These are phyloP conservation scores for Microcebus murinus DNA, from an alignment of 2,113 vertebrate species.

Conservation along the genomic window DNA sequence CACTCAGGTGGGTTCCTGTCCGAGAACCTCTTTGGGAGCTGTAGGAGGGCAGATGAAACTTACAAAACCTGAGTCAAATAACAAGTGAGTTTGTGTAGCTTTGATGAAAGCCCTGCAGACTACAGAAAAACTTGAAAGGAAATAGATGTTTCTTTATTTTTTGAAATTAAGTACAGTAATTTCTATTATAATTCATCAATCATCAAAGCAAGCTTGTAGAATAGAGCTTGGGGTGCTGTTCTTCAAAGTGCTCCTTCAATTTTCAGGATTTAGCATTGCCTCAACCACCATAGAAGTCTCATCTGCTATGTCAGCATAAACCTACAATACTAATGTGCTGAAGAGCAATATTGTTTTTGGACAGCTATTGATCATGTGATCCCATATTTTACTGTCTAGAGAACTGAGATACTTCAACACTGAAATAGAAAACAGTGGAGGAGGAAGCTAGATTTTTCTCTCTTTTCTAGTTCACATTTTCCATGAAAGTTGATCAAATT, in stretches of 20 bases:
- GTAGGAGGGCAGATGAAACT: background rate
- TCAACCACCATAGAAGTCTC: background rate
- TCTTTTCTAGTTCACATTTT: background rate
- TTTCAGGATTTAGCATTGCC: background rate
- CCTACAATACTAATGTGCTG: background rate
- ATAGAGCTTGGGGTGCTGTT: background rate
- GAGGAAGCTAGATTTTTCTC: background rate
- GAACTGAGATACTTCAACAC: background rate
- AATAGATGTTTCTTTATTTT: slow-evolving; percentile 50
- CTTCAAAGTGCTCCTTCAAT: background rate
- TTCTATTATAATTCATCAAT: slow-evolving; percentile 39
- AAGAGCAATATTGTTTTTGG: background rate
- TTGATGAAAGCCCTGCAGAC: slow-evolving; percentile 6
- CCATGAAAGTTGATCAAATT: background rate
- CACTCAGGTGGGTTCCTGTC: background rate
- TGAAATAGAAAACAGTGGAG: background rate
- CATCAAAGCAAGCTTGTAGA: background rate
- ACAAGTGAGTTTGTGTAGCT: background rate
- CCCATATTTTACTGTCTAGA: background rate
- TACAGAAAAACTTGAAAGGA: slow-evolving; percentile 35
- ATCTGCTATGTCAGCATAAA: background rate
- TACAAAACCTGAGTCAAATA: background rate
- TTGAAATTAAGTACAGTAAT: slow-evolving; percentile 32
- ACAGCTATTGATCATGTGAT: background rate
- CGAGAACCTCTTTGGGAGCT: background rate